phyloP scores from a whole-genome alignment of 2,888 invertebrate species.

The Periphyllus acericola region DNA sequence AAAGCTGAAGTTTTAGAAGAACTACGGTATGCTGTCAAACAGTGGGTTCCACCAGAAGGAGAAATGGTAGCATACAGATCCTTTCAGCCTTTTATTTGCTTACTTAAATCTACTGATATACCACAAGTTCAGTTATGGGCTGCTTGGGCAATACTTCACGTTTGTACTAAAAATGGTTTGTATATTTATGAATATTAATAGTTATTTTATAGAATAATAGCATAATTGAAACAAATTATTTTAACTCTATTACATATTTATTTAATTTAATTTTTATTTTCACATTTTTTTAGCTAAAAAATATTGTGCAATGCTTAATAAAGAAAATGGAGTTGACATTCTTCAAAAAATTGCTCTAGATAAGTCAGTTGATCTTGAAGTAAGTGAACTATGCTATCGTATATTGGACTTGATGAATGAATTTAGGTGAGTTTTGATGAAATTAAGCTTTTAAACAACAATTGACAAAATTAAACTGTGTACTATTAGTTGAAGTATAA shows the following conservation, averaged over 20 bases:
- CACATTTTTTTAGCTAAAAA: slow-evolving; percentile 71
- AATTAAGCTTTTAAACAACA: slow-evolving; percentile 6
- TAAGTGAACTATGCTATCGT: slow-evolving; percentile 62
- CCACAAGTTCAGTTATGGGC: slow-evolving; percentile 80
- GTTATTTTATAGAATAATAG: not conserved
- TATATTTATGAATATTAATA: slow-evolving; percentile 63
- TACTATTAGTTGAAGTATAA: not conserved
- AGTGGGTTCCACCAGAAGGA: slow-evolving; percentile 76
- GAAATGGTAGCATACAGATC: slow-evolving; percentile 82
- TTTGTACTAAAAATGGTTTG: slow-evolving; percentile 79
- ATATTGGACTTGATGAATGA: slow-evolving; percentile 53
- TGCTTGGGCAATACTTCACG: slow-evolving; percentile 82
- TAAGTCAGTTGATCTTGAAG: slow-evolving; percentile 63
- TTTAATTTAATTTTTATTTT: slow-evolving; percentile 26
- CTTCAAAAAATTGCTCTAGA: slow-evolving; percentile 67
- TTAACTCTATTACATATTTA: not conserved
- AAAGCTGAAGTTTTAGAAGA: slow-evolving; percentile 71
- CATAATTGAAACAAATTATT: not conserved
- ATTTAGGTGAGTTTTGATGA: slow-evolving; percentile 24
- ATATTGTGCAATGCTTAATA: slow-evolving; percentile 75
- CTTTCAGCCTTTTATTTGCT: slow-evolving; percentile 77
- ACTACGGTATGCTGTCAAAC: slow-evolving; percentile 68
- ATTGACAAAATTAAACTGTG: not conserved
- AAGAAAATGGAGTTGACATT: slow-evolving; percentile 73
- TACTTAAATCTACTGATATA: slow-evolving; percentile 72